phyloP scores from a whole-genome alignment of 2,797 vertebrate species.

The Bucorvus abyssinicus region DNA sequence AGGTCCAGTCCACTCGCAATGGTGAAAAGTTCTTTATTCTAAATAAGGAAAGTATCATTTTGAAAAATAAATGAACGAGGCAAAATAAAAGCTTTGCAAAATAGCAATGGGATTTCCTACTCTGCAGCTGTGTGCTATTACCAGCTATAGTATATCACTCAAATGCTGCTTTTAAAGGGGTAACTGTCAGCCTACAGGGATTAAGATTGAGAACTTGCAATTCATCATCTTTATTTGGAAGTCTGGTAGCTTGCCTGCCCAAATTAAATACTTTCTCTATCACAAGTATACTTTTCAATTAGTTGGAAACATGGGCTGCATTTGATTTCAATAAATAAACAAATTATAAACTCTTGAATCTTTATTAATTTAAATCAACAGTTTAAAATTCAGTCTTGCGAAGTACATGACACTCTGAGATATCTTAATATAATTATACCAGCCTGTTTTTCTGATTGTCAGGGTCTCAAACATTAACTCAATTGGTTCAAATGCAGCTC shows the following conservation, averaged over 20 bases:
- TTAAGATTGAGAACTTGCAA: conserved; percentile 76
- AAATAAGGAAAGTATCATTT: conserved; percentile 55
- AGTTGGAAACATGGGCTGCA: conserved; percentile 65
- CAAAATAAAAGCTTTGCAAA: conserved; percentile 71
- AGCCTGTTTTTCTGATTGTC: conserved; percentile 35
- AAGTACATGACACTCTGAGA: conserved; percentile 52
- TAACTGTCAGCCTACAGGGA: conserved; percentile 74
- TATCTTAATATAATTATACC: conserved; percentile 64
- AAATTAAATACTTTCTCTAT: conserved; percentile 73
- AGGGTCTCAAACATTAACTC: conserved; percentile 37
- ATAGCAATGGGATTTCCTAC: conserved; percentile 68
- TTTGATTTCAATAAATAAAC: conserved; percentile 69
- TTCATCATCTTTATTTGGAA: conserved; percentile 78
- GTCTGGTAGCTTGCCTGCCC: conserved; percentile 65
- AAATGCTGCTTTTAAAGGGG: conserved; percentile 73
- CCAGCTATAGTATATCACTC: conserved; percentile 74
- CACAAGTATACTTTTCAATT: conserved; percentile 67
- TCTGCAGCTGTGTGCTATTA: conserved; percentile 73
- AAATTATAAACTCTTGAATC: conserved; percentile 60
- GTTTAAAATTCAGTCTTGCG: conserved; percentile 62
- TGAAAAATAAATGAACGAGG: conserved; percentile 67
- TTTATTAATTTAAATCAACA: conserved; percentile 64
- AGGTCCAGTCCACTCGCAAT: neutral
- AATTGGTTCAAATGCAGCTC: neutral
- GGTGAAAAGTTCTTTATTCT: neutral